phyloP scores from a whole-genome alignment of 2,797 vertebrate species.

The Gobio occitaniae region DNA sequence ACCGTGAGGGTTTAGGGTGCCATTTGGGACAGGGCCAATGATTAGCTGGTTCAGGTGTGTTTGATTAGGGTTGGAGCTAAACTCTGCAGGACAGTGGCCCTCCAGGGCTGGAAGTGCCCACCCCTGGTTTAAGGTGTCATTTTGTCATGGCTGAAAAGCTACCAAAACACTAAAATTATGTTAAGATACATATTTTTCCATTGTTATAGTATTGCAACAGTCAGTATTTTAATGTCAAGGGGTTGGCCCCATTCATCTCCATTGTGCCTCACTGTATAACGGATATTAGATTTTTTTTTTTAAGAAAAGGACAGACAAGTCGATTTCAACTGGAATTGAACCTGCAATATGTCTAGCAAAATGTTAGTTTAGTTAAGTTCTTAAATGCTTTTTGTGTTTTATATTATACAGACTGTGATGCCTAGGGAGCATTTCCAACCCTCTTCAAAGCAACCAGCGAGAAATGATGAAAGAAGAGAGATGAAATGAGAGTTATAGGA shows the following conservation, averaged over 20 bases:
- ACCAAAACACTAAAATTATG: not conserved
- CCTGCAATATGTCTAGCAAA: not conserved
- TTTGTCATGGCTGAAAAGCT: too few species aligned
- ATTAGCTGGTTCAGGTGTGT: too few species aligned
- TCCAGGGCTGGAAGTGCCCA: too few species aligned
- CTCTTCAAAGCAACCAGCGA: not conserved
- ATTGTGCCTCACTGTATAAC: not conserved
- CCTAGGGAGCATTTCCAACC: not conserved
- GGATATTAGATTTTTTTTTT: not conserved
- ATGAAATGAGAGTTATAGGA: not conserved
- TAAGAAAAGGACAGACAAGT: not conserved
- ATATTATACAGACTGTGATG: not conserved
- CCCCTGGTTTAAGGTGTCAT: too few species aligned
- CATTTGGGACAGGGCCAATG: too few species aligned
- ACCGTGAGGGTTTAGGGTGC: too few species aligned
- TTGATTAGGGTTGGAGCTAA: too few species aligned
- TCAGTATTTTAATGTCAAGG: not conserved
- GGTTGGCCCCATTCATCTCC: not conserved
- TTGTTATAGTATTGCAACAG: not conserved
- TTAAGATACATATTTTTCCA: not conserved
- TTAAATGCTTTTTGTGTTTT: not conserved
- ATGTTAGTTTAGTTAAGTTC: not conserved
- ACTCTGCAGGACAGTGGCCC: too few species aligned
- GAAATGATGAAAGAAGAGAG: conserved; percentile 1
- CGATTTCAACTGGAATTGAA: not conserved